Percentiles rank a stretch among this genome's conserved stretches.
These are phyloP conservation scores for Popillia japonica DNA, from an alignment of 1,140 invertebrate genomes.

Conservation along the genomic window DNA sequence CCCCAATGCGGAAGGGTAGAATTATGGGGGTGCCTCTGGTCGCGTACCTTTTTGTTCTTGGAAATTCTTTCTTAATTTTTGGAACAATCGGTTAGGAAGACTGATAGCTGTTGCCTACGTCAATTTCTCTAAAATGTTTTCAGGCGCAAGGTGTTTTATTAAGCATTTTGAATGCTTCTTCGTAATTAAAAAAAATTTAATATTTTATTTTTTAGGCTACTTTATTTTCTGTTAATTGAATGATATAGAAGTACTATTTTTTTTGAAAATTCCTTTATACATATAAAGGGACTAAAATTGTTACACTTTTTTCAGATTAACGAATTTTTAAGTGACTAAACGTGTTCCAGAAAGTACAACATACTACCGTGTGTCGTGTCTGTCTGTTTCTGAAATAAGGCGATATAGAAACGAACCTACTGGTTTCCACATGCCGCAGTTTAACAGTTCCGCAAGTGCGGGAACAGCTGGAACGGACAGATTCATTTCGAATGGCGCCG, in stretches of 20 bases:
- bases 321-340: too few species aligned
- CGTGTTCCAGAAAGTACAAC: too few species aligned
- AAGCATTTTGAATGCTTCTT: too few species aligned
- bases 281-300: too few species aligned
- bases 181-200: neutral
- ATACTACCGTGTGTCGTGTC: neutral
- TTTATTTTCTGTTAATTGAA: too few species aligned
- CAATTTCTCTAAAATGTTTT: neutral
- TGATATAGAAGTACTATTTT: too few species aligned
- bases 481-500: slow-evolving; percentile 60
- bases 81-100: slow-evolving; percentile 2
- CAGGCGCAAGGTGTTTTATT: neutral
- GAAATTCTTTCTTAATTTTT: slow-evolving; percentile 3
- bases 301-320: too few species aligned
- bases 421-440: slow-evolving; percentile 46
- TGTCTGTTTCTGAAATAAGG: slow-evolving; percentile 37
- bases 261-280: too few species aligned
- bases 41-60: neutral
- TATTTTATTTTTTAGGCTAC: neutral
- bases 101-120: neutral
- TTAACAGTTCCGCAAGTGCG: slow-evolving; percentile 60
- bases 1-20: neutral
- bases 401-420: slow-evolving; percentile 14
- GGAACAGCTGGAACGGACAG: slow-evolving; percentile 60
- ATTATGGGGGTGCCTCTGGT: neutral